Percentiles rank a stretch among this genome's conserved stretches.
Conservation (phyloP, 2,797 vertebrate genomes). For the Tapirus indicus region DNA sequence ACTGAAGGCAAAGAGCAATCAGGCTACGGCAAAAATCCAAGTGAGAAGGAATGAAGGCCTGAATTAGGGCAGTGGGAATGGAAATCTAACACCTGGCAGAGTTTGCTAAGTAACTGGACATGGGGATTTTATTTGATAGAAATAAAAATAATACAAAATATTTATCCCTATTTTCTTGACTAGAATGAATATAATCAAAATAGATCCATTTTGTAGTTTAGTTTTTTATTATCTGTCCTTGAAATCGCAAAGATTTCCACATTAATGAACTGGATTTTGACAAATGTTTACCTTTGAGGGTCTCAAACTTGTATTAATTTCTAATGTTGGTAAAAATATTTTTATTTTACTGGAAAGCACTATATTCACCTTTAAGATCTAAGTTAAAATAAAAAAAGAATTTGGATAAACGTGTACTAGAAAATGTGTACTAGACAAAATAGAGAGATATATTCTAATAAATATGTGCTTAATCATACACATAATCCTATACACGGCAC, state of each 20-base stretch:
- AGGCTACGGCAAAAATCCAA: neutral
- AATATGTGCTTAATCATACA: neutral
- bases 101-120: neutral
- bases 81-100: neutral
- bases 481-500: neutral
- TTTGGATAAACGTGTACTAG: neutral
- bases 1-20: neutral
- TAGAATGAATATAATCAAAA: neutral
- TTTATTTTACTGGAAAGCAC: neutral
- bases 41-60: neutral
- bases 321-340: neutral
- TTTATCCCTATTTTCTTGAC: neutral
- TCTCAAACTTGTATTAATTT: neutral
- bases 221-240: neutral
- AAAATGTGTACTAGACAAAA: neutral
- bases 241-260: conserved; percentile 45
- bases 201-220: conserved; percentile 24
- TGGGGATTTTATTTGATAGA: neutral
- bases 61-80: neutral
- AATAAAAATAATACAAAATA: neutral
- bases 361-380: neutral
- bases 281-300: neutral
- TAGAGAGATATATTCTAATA: neutral
- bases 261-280: conserved; percentile 13
- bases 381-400: conserved; percentile 42